Evolutionary conservation across 1,140 invertebrate species (phyloP).

Genomic region (Panagrolaimus sp.): DNA sequence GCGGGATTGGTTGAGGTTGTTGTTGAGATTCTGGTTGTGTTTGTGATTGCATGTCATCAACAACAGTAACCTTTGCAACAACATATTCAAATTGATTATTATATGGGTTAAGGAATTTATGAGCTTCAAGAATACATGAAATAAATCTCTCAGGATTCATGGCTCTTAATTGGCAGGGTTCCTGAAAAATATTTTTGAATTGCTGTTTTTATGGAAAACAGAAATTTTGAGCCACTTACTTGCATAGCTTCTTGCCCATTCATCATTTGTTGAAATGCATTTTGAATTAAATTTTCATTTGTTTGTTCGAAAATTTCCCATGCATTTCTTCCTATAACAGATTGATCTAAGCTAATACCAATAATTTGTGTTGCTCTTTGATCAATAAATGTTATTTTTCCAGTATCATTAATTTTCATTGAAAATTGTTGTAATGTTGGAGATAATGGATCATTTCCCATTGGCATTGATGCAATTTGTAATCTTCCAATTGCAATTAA

Average conservation of each 20-base stretch:
- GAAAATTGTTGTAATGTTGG: constrained; percentile 26
- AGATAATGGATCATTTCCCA: neutral
- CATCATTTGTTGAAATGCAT: constrained; percentile 40
- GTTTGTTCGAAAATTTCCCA: constrained; percentile 47
- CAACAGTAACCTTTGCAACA: constrained; percentile 38
- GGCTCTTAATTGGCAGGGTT: constrained; percentile 28
- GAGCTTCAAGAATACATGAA: constrained; percentile 35
- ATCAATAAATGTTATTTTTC: constrained; percentile 56
- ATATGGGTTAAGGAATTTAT: constrained; percentile 56
- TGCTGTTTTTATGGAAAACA: neutral
- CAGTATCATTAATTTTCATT: constrained; percentile 44
- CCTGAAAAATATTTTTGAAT: constrained; percentile 12
- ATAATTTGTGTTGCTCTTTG: constrained; percentile 37
- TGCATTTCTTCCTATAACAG: constrained; percentile 32
- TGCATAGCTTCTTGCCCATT: constrained; percentile 29
- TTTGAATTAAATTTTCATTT: constrained; percentile 44
- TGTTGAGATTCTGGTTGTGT: too few species aligned
- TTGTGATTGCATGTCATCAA: neutral
- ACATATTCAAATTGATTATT: constrained; percentile 53
- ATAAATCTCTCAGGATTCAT: constrained; percentile 13
- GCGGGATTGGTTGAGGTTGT: too few species aligned
- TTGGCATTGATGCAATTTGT: constrained; percentile 66
- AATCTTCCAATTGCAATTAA: constrained; percentile 93
- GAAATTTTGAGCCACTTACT: constrained; percentile 17
- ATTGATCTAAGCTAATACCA: constrained; percentile 28